These are phyloP conservation scores for Capreolus pygargus DNA, from an alignment of 2,113 vertebrate genomes.

Conservation along the genomic window DNA sequence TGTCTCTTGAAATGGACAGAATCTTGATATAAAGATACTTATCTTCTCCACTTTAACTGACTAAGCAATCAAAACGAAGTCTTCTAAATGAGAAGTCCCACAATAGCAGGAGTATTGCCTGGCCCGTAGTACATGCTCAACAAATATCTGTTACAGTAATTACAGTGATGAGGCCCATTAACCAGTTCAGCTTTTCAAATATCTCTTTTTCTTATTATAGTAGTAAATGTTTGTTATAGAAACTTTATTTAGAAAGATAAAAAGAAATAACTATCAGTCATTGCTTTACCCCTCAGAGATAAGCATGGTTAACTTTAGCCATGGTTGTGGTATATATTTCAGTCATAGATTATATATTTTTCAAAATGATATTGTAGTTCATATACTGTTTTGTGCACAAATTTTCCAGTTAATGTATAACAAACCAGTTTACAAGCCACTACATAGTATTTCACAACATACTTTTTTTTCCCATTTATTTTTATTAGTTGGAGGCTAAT, in stretches of 20 bases:
- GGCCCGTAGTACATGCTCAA: neutral
- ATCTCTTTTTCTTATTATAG: neutral
- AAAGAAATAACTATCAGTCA: neutral
- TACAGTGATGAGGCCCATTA: neutral
- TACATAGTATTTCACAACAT: neutral
- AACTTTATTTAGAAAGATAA: neutral
- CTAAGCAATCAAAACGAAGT: neutral
- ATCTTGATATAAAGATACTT: neutral
- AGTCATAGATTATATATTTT: neutral
- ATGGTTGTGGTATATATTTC: neutral
- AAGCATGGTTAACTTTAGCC: neutral
- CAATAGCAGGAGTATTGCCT: neutral
- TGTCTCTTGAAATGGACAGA: neutral
- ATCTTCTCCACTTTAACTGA: neutral
- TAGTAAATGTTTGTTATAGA: neutral
- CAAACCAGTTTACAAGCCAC: neutral
- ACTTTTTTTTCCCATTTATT: neutral
- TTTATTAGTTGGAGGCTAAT: too few relatives aligned
- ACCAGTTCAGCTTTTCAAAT: neutral
- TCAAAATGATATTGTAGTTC: neutral
- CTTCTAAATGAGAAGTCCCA: neutral
- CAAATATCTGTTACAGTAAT: neutral
- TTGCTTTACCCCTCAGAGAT: neutral
- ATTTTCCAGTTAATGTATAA: neutral
- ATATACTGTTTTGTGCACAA: neutral